Evolutionary conservation across 2,113 vertebrate species (phyloP), one percentile per base, ranked within the genome.

Genomic region (Brienomyrus brachyistius): DNA sequence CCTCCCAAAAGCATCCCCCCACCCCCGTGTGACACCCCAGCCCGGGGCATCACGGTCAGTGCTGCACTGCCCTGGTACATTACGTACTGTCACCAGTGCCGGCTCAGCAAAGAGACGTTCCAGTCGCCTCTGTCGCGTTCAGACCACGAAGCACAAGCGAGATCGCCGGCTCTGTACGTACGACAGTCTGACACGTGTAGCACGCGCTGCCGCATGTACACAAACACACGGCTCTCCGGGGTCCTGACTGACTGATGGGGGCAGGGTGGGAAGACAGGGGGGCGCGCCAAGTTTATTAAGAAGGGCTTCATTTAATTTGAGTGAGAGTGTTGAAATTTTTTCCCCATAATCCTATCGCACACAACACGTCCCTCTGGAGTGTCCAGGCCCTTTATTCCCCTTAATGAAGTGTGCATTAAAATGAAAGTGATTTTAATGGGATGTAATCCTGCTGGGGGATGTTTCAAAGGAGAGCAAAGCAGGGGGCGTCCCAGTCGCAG

Each of bases 361-460:
- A 84, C 86, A 83, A 56, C 90, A 92, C 92, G 88, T 91, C 91
- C 93, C 93, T 92, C 93, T 88, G 88, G 91, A 91, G 93, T 92
- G 93, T 94, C 92, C 92, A 47, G 84, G 90, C 82, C 91, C 93
- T 66, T 95, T 94, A 94, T 94, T 93, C 88, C 93, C 90, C 93
- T 52, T 95, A 95, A 96, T 95, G 94, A 95, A 95, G 95, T 94
- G 88, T 91, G 94, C 92, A 93, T 91, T 91, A 92, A 94, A 94
- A 95, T 95, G 93, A 95, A 95, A 95, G 94, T 89, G 91, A 92
- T 95, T 95, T 95, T 95, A 95, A 95, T 94, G 91, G 93, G 94
- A 94, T 95, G 82, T 90, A 89, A 88, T 91, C 90, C 93, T 90
- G 89, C 90, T 89, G 86, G 92, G 91, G 89, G 90, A 90, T 80